A percentile compares a stretch with the other conserved stretches of the same genome.
phyloP scores from a whole-genome alignment of 2,888 invertebrate genomes.

The Dermolepida albohirtum region DNA sequence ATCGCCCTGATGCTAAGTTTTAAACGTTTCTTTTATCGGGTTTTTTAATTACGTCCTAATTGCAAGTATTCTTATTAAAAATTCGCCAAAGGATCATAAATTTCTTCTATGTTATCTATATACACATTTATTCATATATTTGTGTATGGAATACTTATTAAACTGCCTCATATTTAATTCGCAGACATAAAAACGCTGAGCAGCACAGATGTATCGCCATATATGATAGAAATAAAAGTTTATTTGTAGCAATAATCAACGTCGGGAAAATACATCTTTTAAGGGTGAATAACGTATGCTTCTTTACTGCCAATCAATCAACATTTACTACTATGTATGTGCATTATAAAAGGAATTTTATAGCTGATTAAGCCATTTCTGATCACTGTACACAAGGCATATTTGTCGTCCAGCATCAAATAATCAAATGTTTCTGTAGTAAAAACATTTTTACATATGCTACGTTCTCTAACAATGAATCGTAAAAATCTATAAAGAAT shows the following conservation, averaged over 20 bases:
- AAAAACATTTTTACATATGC: too few species aligned
- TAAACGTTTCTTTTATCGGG: not conserved
- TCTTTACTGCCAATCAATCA: too few species aligned
- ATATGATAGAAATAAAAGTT: conserved; percentile 26
- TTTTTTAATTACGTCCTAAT: conserved; percentile 14
- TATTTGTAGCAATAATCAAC: conserved; percentile 15
- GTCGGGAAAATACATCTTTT: not conserved
- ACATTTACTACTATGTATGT: too few species aligned
- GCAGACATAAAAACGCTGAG: conserved; percentile 17
- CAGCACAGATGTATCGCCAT: conserved; percentile 28
- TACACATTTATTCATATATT: not conserved
- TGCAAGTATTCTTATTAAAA: conserved; percentile 7
- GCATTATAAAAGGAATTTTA: too few species aligned
- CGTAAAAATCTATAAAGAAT: too few species aligned
- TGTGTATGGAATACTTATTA: conserved; percentile 21
- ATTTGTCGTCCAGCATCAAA: too few species aligned
- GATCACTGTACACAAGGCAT: too few species aligned
- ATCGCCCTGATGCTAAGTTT: conserved; percentile 6
- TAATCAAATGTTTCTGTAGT: too few species aligned
- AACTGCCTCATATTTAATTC: conserved; percentile 29
- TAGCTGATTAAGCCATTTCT: too few species aligned
- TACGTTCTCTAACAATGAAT: too few species aligned
- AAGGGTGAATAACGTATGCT: too few species aligned
- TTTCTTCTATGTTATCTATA: conserved; percentile 17
- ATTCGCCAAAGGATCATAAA: conserved; percentile 22